Percentiles rank a stretch among this genome's conserved stretches.
Evolutionary conservation across 2,797 vertebrate genomes (phyloP).

Genomic region (Diplodus sargus): DNA sequence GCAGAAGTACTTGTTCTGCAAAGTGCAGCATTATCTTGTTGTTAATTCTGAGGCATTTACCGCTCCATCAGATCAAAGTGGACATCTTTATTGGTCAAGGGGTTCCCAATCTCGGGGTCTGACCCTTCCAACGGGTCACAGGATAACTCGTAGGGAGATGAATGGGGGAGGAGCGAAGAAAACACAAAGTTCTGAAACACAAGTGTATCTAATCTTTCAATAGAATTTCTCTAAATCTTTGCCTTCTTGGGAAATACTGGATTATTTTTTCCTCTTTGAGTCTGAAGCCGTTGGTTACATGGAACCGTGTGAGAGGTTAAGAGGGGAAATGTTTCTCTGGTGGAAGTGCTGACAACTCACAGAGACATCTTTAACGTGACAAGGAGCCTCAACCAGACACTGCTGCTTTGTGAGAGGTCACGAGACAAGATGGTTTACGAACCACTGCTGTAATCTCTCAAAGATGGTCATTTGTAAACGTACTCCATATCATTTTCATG

Average conservation of each 20-base stretch:
- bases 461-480: background rate
- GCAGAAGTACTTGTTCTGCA: background rate
- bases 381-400: constrained; percentile 20
- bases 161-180: background rate
- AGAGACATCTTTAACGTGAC: constrained; percentile 15
- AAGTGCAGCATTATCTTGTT: background rate
- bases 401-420: background rate
- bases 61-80: no score
- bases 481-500: no score
- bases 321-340: constrained; percentile 13
- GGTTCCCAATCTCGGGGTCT: no score
- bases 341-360: constrained; percentile 3
- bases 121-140: background rate
- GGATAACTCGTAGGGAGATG: background rate
- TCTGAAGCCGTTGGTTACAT: background rate
- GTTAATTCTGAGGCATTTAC: background rate
- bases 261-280: background rate
- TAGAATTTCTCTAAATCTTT: background rate
- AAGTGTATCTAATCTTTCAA: background rate
- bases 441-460: background rate
- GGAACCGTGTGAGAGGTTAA: constrained; percentile 7
- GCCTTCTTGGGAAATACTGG: background rate
- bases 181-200: background rate
- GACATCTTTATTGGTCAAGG: no score
- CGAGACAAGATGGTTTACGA: background rate